Conservation (phyloP, 2,888 invertebrate species). For the Tenthredo notha region DNA sequence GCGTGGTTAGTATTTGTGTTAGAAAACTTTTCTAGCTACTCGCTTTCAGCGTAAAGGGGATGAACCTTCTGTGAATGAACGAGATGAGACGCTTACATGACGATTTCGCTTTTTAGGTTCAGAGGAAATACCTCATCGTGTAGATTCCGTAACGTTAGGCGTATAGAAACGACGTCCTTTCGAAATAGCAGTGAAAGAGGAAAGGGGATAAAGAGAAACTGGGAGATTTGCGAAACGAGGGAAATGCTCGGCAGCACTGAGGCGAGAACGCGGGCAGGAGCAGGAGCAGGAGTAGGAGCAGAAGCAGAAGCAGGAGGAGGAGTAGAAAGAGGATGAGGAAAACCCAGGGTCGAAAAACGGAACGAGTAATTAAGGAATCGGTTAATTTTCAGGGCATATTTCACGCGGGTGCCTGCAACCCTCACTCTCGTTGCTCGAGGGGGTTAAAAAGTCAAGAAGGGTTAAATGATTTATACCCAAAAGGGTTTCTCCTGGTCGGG, state of each 20-base stretch:
- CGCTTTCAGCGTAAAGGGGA: conserved; percentile 32
- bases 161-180: conserved; percentile 8
- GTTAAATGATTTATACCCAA: conserved; percentile 69
- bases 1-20: conserved; percentile 18
- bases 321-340: neutral
- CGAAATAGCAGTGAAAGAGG: conserved; percentile 44
- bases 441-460: conserved; percentile 62
- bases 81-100: conserved; percentile 44
- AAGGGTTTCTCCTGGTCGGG: conserved; percentile 59
- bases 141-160: conserved; percentile 37
- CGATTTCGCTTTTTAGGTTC: conserved; percentile 34
- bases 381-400: conserved; percentile 76
- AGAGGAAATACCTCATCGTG: conserved; percentile 2
- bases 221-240: conserved; percentile 36
- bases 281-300: neutral
- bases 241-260: conserved; percentile 18
- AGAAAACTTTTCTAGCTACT: neutral
- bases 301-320: neutral
- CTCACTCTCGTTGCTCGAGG: conserved; percentile 56
- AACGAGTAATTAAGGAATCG: conserved; percentile 75
- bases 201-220: conserved; percentile 48
- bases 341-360: conserved; percentile 63
- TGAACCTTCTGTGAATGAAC: conserved; percentile 30
- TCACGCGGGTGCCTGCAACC: conserved; percentile 63
- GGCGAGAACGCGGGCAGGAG: neutral